Percentiles rank a stretch among this genome's conserved stretches.
Conservation (phyloP, 2,113 vertebrate genomes). For the Leptobrachium ailaonicum region DNA sequence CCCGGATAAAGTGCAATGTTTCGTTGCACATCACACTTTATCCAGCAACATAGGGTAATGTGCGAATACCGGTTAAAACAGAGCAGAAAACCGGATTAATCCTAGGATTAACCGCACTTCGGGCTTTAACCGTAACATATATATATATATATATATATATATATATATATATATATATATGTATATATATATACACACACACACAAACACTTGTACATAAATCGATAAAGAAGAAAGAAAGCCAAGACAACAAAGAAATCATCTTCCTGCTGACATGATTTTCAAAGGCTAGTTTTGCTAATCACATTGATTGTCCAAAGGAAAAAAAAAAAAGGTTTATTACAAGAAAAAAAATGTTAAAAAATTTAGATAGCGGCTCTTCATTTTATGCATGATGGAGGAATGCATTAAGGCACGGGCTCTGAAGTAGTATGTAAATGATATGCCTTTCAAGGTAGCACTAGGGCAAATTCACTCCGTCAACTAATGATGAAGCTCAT, state of each 20-base stretch:
- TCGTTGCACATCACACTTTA: no score
- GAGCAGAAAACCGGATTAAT: no score
- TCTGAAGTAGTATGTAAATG: conserved; percentile 96
- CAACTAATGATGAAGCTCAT: conserved; percentile 99
- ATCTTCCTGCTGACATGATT: background rate
- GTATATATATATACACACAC: no score
- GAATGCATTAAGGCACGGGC: conserved; percentile 93
- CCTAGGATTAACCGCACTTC: no score
- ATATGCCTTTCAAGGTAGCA: conserved; percentile 97
- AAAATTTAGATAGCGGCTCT: conserved; percentile 90
- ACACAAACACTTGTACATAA: no score
- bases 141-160: no score
- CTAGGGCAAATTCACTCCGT: conserved; percentile 96
- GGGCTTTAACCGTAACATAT: no score
- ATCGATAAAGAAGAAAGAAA: background rate
- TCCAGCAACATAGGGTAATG: no score
- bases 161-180: no score
- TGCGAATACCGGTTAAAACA: no score
- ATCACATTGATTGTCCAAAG: conserved; percentile 20
- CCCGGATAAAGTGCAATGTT: no score
- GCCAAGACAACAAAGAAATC: background rate
- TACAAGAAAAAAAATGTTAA: conserved; percentile 73
- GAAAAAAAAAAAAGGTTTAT: conserved; percentile 58
- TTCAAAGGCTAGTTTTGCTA: background rate
- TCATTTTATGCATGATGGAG: conserved; percentile 93